Evolutionary conservation across 2,888 invertebrate genomes (phyloP).

Genomic region (Tipula helvola): DNA sequence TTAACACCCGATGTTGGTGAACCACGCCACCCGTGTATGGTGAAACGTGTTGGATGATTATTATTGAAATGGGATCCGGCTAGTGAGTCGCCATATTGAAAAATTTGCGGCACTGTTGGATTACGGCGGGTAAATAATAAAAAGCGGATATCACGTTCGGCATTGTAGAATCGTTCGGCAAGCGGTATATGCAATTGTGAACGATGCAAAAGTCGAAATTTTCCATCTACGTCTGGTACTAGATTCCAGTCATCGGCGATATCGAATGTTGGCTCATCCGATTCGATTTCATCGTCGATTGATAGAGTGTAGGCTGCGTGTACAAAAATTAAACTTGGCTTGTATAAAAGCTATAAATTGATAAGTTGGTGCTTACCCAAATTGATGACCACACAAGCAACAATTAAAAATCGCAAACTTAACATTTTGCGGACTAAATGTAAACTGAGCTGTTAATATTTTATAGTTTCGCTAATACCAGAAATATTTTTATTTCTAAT

Average conservation of each 20-base stretch:
- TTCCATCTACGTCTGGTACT: slow-evolving; percentile 13
- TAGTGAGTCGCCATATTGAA: slow-evolving; percentile 17
- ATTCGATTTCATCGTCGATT: not conserved
- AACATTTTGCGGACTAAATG: not conserved
- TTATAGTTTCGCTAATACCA: not conserved
- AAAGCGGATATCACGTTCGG: slow-evolving; percentile 27
- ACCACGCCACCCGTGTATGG: slow-evolving; percentile 20
- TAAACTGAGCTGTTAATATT: not conserved
- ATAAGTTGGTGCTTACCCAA: not conserved
- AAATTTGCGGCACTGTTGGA: slow-evolving; percentile 12
- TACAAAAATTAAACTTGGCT: not conserved
- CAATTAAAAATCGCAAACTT: not conserved
- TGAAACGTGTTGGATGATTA: slow-evolving; percentile 18
- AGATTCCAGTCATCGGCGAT: slow-evolving; percentile 12
- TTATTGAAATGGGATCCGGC: slow-evolving; percentile 19
- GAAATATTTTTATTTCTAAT: not conserved
- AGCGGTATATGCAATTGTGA: not conserved
- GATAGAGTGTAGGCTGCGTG: not conserved
- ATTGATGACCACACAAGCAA: not conserved
- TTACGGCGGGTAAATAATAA: slow-evolving; percentile 32
- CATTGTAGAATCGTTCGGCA: slow-evolving; percentile 10
- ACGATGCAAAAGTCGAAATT: slow-evolving; percentile 12
- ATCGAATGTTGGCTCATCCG: not conserved
- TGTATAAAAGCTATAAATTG: not conserved
- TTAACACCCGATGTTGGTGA: slow-evolving; percentile 19